Base-by-base conservation (phyloP, 2,797 vertebrate genomes). In the Characodon lateralis region DNA sequence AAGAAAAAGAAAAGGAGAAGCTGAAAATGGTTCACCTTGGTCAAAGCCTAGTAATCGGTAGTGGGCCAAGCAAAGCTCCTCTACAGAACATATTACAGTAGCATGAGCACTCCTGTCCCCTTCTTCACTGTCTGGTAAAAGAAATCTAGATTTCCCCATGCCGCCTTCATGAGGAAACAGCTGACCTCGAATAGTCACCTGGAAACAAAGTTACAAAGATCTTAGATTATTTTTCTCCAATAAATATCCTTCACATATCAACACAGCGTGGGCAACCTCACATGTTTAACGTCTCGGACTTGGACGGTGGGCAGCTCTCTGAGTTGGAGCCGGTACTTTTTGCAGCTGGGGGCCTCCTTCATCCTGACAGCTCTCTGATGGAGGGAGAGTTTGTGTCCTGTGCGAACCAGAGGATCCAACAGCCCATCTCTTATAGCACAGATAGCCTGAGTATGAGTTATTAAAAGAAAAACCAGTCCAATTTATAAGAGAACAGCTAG, bases 171-270 rank as follows among this genome's bases (percentile, higher is more conserved):
- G 97, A 9, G 98, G 98, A 88, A 97, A 99, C 88, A 98, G 92
- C 90, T 97, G 97, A 48, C 98, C 98, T 70, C 95, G 96, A 91
- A 99, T 98, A 1, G 97, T 99, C 82, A 99, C 97, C 98, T 99
- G 87, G 5, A 82, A 58, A 56, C 35, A 86, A 73, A 83, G 43
- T 26, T 5, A 46, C 26, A 53, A 50, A 78, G 31, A 72, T 0
- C 3, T 69, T 13, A 20, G 18, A 79, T 63, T 0, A 55, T 35
- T 58, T 46, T 56, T 43, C 9, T 55, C 18, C 12, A 2, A 74
- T 63, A 10, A 73, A 46, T 41, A 18, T 41, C 46, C 26, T 0
- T 14, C 13, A 71, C 50, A 74, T 6, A 46, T 13, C 68, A 14
- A 70, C 35, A 76, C 24, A 48, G 5, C 51, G 56, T 61, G 0